Evolutionary conservation across 92 coral and sea anemone species (phyloP).

Genomic region (Phenganax marumi): DNA sequence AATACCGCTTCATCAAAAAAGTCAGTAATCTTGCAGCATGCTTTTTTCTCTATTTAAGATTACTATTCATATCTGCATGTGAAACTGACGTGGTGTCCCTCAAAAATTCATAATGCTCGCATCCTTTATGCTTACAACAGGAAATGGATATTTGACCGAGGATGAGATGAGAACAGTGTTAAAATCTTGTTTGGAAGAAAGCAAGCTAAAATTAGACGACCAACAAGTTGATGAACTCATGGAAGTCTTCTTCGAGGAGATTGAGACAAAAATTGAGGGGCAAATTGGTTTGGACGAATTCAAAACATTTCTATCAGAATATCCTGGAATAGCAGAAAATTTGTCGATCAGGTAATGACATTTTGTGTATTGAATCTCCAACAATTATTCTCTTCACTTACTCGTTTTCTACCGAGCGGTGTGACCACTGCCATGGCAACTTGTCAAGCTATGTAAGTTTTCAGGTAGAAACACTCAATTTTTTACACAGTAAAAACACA

Average conservation of each 20-base stretch:
- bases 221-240: slow-evolving; percentile 36
- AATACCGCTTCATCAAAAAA: too few relatives aligned
- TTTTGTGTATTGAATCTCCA: neutral
- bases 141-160: slow-evolving; percentile 39
- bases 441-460: too few relatives aligned
- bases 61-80: neutral
- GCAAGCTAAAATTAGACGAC: slow-evolving; percentile 34
- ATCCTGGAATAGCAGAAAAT: slow-evolving; percentile 40
- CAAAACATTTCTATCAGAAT: slow-evolving; percentile 21
- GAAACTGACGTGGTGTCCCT: neutral
- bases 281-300: slow-evolving; percentile 29
- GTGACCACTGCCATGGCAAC: too few relatives aligned
- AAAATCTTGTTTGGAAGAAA: slow-evolving; percentile 36
- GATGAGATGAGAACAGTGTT: slow-evolving; percentile 35
- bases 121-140: neutral
- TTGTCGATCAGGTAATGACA: slow-evolving; percentile 31
- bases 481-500: too few relatives aligned
- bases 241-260: slow-evolving; percentile 41
- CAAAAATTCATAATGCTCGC: neutral
- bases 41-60: neutral
- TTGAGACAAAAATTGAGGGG: slow-evolving; percentile 13
- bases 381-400: too few relatives aligned
- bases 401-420: too few relatives aligned
- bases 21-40: neutral
- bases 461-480: too few relatives aligned